Conservation (phyloP, 2,113 vertebrate species). For the Chamaetylas fuelleborni region DNA sequence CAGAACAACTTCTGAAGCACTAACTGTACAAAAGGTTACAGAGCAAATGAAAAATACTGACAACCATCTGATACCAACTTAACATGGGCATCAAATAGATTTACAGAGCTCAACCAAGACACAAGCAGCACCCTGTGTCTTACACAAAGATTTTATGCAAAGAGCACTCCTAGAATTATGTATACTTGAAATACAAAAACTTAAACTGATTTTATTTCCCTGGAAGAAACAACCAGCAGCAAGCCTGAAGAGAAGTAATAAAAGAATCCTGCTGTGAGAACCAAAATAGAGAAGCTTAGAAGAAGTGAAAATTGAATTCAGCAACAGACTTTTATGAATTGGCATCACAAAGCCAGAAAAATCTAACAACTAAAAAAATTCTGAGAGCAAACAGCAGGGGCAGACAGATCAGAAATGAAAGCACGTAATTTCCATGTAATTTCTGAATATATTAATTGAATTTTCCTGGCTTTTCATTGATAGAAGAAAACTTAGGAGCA, state of each 20-base stretch:
- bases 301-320: constrained; percentile 7
- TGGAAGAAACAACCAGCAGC: neutral
- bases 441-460: neutral
- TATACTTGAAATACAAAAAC: neutral
- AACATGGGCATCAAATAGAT: neutral
- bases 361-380: neutral
- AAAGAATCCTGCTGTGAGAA: neutral
- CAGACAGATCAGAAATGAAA: neutral
- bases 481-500: neutral
- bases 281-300: neutral
- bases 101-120: neutral
- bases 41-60: neutral
- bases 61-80: neutral
- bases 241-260: neutral
- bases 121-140: neutral
- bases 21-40: neutral
- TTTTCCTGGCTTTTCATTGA: neutral
- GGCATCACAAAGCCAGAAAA: neutral
- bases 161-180: neutral
- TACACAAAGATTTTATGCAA: neutral
- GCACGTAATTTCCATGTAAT: neutral
- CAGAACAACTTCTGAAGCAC: neutral
- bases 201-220: neutral
- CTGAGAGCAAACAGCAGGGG: neutral
- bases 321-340: neutral